A percentile compares a stretch with the other conserved stretches of the same genome.
Conservation (phyloP, 2,888 invertebrate species). For the Danaus chrysippus region DNA sequence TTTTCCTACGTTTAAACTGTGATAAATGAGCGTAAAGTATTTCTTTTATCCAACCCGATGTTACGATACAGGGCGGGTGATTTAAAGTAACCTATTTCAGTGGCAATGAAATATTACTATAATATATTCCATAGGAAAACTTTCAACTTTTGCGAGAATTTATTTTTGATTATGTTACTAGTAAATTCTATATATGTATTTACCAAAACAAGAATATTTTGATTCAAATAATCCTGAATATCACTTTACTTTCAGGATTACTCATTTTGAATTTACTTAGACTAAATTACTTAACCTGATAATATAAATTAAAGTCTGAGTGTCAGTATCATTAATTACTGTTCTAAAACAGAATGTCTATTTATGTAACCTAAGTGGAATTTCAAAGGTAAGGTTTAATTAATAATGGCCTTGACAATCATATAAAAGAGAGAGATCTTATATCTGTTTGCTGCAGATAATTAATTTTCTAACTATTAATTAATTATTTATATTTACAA, state of each 20-base stretch:
- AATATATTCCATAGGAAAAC: neutral
- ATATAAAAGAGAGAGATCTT: neutral
- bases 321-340: constrained; percentile 15
- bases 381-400: constrained; percentile 14
- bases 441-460: neutral
- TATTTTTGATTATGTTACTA: neutral
- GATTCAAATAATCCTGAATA: neutral
- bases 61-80: neutral
- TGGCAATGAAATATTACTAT: constrained; percentile 1
- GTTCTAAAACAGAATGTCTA: constrained; percentile 12
- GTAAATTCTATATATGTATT: too few relatives aligned
- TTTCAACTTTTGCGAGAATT: neutral
- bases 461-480: too few relatives aligned
- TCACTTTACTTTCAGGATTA: neutral
- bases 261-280: neutral
- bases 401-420: neutral
- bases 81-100: neutral
- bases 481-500: too few relatives aligned
- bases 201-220: too few relatives aligned
- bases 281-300: neutral
- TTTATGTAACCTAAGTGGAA: constrained; percentile 17
- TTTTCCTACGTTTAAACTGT: constrained; percentile 28
- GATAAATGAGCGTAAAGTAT: constrained; percentile 24
- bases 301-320: neutral
- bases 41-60: constrained; percentile 7